Conservation (phyloP, 2,113 vertebrate species). For the Phodopus roborovskii region DNA sequence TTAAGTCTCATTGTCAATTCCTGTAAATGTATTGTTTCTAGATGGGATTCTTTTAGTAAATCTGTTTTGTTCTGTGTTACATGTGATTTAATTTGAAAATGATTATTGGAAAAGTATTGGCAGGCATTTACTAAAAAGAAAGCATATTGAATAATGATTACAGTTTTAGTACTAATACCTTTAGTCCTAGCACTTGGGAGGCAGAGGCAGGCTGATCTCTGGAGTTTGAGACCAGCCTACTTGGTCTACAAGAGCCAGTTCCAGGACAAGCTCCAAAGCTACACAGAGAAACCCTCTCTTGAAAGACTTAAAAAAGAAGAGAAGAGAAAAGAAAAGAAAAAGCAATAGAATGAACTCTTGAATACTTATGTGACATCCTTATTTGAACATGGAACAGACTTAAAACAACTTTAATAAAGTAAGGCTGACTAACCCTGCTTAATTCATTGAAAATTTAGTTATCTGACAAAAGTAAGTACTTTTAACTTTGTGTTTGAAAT, state of each 20-base stretch:
- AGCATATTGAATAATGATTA: background rate
- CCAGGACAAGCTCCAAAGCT: too few species aligned
- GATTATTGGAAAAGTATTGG: background rate
- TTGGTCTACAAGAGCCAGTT: too few species aligned
- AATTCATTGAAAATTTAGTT: too few species aligned
- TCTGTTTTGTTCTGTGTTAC: background rate
- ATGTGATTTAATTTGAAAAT: background rate
- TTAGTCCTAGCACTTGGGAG: too few species aligned
- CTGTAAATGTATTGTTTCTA: background rate
- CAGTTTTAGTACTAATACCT: background rate
- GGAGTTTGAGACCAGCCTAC: too few species aligned
- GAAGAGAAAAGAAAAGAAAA: too few species aligned
- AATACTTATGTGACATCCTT: background rate
- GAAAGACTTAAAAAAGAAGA: too few species aligned
- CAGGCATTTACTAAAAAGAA: background rate
- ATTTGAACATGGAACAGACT: background rate
- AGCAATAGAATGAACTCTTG: background rate
- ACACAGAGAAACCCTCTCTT: too few species aligned
- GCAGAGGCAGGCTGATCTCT: too few species aligned
- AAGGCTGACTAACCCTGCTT: too few species aligned
- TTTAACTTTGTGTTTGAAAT: conserved; percentile 50
- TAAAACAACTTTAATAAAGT: background rate
- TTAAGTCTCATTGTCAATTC: background rate
- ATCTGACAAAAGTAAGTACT: background rate
- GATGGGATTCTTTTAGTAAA: background rate